phyloP scores from a whole-genome alignment of 2,797 vertebrate species.

The Parauchenoglanis punctatus region DNA sequence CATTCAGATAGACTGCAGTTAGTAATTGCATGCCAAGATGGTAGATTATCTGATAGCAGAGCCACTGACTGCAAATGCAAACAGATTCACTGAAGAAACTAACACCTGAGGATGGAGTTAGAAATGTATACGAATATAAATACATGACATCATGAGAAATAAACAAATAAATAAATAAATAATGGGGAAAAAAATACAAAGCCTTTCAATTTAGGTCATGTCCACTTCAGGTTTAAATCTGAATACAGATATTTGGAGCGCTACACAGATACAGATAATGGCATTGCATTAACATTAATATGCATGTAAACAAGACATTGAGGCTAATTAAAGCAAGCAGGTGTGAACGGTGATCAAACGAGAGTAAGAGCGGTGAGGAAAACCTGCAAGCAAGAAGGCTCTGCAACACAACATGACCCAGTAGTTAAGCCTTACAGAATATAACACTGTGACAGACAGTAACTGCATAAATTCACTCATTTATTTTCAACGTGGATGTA shows the following conservation, averaged over 20 bases:
- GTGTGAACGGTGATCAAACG: slow-evolving; percentile 16
- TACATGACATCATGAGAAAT: background rate
- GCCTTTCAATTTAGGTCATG: background rate
- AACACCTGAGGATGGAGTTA: too few relatives aligned
- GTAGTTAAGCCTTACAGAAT: background rate
- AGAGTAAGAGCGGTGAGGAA: background rate
- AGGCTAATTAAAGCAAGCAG: slow-evolving; percentile 32
- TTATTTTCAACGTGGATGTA: background rate
- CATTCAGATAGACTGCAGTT: background rate
- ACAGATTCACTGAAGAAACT: background rate
- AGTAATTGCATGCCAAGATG: background rate
- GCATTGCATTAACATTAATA: slow-evolving; percentile 12
- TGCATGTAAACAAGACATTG: slow-evolving; percentile 7
- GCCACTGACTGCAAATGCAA: background rate
- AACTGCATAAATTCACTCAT: background rate
- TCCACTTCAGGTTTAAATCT: background rate
- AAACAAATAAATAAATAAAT: background rate
- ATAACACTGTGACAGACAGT: background rate
- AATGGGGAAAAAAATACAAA: background rate
- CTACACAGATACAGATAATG: background rate
- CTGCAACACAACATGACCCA: background rate
- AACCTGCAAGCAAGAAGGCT: background rate
- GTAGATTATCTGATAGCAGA: background rate
- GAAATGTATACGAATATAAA: background rate
- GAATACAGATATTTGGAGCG: background rate